Evolutionary conservation across 2,797 vertebrate genomes (phyloP).

Genomic region (Lemur catta): DNA sequence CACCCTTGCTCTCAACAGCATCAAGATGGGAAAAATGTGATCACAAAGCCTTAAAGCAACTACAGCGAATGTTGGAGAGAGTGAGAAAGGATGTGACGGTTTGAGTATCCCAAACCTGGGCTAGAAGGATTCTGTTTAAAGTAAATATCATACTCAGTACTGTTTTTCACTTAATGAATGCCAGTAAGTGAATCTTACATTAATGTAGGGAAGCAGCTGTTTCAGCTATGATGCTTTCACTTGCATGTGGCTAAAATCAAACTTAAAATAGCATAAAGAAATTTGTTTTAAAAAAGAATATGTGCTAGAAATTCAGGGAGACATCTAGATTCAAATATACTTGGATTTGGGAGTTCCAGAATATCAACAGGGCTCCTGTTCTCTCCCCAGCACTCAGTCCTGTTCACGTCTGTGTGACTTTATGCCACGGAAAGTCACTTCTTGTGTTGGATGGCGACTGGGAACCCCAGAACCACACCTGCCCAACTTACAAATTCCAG

Average conservation of each 20-base stretch:
- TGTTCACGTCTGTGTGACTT: not conserved
- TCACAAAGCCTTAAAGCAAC: not conserved
- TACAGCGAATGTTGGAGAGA: not conserved
- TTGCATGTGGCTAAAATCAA: not conserved
- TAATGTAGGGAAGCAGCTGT: not conserved
- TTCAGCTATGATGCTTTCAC: not conserved
- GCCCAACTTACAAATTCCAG: not conserved
- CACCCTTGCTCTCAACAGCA: not conserved
- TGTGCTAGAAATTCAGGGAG: not conserved
- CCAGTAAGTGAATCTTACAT: not conserved
- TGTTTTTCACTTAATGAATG: not conserved
- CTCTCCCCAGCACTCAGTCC: not conserved
- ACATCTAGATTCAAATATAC: not conserved
- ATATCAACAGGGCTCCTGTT: not conserved
- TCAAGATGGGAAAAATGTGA: not conserved
- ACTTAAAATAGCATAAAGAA: not conserved
- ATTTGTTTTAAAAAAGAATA: not conserved
- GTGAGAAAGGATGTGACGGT: not conserved
- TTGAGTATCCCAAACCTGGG: not conserved
- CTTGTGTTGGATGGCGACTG: no score
- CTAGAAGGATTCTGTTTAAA: not conserved
- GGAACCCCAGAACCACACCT: not conserved
- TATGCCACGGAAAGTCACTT: not conserved
- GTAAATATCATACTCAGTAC: not conserved
- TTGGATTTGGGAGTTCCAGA: not conserved